These are phyloP conservation scores for Tragelaphus oryx DNA, from an alignment of 2,797 vertebrate species.

Conservation along the genomic window DNA sequence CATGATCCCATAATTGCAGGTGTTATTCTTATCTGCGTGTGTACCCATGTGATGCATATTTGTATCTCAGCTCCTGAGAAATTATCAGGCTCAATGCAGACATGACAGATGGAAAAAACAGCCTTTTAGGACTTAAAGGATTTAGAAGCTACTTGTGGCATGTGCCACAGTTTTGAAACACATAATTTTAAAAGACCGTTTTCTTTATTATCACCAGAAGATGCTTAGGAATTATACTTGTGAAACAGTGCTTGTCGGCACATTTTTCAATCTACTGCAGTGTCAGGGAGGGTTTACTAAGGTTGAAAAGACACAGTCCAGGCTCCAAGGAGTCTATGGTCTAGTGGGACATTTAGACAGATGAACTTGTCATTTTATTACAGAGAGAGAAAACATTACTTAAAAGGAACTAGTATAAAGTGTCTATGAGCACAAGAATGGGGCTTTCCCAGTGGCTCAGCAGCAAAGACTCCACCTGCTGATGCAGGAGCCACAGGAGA, in stretches of 20 bases:
- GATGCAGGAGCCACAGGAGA: not conserved
- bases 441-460: not conserved
- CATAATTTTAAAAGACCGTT: not conserved
- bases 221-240: not conserved
- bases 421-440: not conserved
- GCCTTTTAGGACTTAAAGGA: conserved; percentile 33
- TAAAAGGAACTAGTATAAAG: not conserved
- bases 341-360: not conserved
- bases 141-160: not conserved
- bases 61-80: conserved; percentile 46
- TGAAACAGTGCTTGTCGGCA: not conserved
- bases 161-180: not conserved
- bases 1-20: not conserved
- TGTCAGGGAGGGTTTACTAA: not conserved
- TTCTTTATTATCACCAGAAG: not conserved
- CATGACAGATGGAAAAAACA: conserved; percentile 17
- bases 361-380: not conserved
- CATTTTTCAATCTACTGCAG: not conserved
- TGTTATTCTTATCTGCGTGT: not conserved
- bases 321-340: not conserved
- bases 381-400: not conserved
- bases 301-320: not conserved
- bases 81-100: not conserved
- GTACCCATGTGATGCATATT: not conserved
- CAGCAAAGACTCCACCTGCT: not conserved